A percentile compares a stretch with the other conserved stretches of the same genome.
These are phyloP conservation scores for Phrynocephalus forsythii DNA, from an alignment of 2,797 vertebrate genomes.

Conservation along the genomic window DNA sequence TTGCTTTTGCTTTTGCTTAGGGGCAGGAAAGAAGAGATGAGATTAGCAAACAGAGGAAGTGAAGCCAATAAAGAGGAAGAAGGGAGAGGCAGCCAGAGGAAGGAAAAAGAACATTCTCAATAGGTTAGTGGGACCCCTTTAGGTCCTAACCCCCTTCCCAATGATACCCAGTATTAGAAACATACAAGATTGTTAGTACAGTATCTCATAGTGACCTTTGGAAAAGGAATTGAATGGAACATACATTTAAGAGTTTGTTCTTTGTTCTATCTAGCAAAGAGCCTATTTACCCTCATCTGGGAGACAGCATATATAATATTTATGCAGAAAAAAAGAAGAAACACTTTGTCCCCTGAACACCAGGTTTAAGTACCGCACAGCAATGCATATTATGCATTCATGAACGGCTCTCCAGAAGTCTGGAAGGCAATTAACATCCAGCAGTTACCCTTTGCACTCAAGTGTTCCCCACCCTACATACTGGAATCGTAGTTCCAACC, in stretches of 20 bases:
- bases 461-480: background rate
- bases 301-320: background rate
- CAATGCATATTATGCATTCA: background rate
- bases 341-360: background rate
- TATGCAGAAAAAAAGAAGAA: background rate
- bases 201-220: too few relatives aligned
- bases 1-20: too few relatives aligned
- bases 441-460: background rate
- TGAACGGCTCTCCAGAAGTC: background rate
- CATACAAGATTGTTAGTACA: too few relatives aligned
- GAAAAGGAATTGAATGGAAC: background rate
- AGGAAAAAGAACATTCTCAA: background rate
- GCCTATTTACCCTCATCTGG: background rate
- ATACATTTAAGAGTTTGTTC: background rate
- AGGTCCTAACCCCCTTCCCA: too few relatives aligned
- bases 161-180: too few relatives aligned
- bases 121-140: background rate
- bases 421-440: background rate
- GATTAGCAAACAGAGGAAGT: too few relatives aligned
- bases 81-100: background rate
- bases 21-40: too few relatives aligned
- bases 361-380: background rate
- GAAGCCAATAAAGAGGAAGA: background rate
- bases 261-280: rapidly evolving
- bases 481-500: background rate